A percentile compares a stretch with the other conserved stretches of the same genome.
Conservation (phyloP, 2,797 vertebrate genomes). For the Melanotaenia trifasciata region DNA sequence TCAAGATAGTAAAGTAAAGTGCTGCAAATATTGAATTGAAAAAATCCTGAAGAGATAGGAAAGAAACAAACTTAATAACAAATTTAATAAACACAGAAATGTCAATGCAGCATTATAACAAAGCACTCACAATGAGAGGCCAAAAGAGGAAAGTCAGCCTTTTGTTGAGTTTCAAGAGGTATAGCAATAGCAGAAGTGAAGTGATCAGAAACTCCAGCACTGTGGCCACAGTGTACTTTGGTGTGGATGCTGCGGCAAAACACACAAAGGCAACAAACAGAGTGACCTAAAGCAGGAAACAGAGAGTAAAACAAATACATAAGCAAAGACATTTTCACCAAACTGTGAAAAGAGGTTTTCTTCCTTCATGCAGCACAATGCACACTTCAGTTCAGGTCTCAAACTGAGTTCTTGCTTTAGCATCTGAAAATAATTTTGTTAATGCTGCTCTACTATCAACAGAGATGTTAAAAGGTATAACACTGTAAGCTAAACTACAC, state of each 20-base stretch:
- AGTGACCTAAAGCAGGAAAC: slow-evolving; percentile 68
- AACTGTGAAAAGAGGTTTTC: neutral
- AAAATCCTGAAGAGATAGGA: slow-evolving; percentile 82
- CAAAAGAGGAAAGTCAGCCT: slow-evolving; percentile 82
- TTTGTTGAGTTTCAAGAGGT: slow-evolving; percentile 84
- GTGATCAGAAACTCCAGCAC: slow-evolving; percentile 80
- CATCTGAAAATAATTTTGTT: neutral
- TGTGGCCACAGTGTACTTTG: slow-evolving; percentile 76
- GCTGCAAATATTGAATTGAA: slow-evolving; percentile 86
- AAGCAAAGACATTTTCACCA: neutral
- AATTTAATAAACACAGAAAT: neutral
- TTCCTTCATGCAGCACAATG: neutral
- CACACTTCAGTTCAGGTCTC: neutral
- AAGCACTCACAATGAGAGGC: slow-evolving; percentile 86
- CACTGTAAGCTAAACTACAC: neutral
- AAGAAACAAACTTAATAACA: neutral
- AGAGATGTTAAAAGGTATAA: neutral
- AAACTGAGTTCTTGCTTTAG: neutral
- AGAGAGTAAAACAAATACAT: neutral
- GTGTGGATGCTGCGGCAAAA: slow-evolving; percentile 67
- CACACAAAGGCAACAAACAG: slow-evolving; percentile 71
- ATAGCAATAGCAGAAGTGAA: slow-evolving; percentile 80
- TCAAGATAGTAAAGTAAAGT: slow-evolving; percentile 79
- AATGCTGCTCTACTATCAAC: neutral
- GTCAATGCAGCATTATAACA: neutral